Evolutionary conservation across 2,888 invertebrate genomes (phyloP).

Genomic region (Clistopyga incitator): DNA sequence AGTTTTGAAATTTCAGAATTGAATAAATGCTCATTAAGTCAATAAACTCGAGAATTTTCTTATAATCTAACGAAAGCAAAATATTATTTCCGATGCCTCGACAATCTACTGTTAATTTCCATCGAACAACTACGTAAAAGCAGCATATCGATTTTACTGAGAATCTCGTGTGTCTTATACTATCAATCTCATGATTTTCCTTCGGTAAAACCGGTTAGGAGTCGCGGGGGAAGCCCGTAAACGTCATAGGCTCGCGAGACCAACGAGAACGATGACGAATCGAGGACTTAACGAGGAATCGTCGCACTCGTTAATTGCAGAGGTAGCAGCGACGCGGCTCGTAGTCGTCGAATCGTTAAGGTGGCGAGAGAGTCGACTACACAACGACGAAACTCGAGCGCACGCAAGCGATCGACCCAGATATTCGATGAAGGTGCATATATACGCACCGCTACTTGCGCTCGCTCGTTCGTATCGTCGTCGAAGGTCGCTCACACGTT

Average conservation of each 20-base stretch:
- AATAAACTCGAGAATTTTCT: background rate
- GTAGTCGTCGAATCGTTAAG: conserved; percentile 15
- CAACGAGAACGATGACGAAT: conserved; percentile 63
- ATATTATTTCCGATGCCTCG: background rate
- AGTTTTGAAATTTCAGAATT: background rate
- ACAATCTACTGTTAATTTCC: background rate
- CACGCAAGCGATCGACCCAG: conserved; percentile 59
- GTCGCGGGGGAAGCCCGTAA: conserved; percentile 45
- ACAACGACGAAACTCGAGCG: conserved; percentile 62
- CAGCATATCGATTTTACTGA: background rate
- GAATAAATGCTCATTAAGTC: background rate
- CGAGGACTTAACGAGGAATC: conserved; percentile 52
- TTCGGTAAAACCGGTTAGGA: conserved; percentile 9
- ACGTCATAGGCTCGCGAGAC: conserved; percentile 30
- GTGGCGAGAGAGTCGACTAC: conserved; percentile 41
- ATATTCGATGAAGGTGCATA: conserved; percentile 40
- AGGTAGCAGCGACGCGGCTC: conserved; percentile 34
- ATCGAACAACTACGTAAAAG: background rate
- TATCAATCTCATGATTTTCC: conserved; percentile 22
- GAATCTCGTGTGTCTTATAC: background rate
- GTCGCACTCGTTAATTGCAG: conserved; percentile 53
- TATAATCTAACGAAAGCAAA: background rate
- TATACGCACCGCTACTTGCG: conserved; percentile 11
- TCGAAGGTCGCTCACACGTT: conserved; percentile 56
- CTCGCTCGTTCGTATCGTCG: conserved; percentile 36